Base-by-base conservation (phyloP, 2,888 invertebrate genomes). In the Fabriciana adippe region DNA sequence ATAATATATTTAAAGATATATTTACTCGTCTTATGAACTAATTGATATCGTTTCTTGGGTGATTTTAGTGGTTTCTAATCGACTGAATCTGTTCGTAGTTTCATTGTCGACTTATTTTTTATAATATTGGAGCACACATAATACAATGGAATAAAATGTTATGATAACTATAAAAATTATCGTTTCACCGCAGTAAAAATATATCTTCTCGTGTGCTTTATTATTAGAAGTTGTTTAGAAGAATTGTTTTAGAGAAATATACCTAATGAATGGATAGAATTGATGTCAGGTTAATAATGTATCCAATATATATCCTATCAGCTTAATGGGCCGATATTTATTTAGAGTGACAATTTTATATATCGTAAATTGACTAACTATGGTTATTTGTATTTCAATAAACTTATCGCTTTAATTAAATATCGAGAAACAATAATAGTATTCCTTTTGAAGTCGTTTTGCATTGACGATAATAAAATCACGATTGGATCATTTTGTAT, bases 1-100 rank as follows among this genome's bases (percentile, higher is more conserved):
- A 89, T 89, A 86, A 87, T 85, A 79, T 84, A 86, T 83, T 82
- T 81, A 81, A 85, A 86, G 16, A 86, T 86, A 85, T 89, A 89
- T 91, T 89, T 89, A 89, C 86, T 88, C 84, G 82, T 83, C 81
- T 85, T 84, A 82, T 80, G 80, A 70, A 67, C 77, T 75, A 76
- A 77, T 75, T 72, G 70, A 72, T 69, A 70, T 75, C 70, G 80
- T 86, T 86, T 82, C 78, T 65, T 61, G 63, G 21, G 55, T 71
- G 80, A 75, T 79, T 83, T 87, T 81, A 81, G 84, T 80, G 84
- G 50, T 74, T 75, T 72, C 47, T 21, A 51, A 67, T 70, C 66
- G 62, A 69, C 63, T 69, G 61, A 67, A 55, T 67, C 35, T 64
- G 59, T 68, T 67, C 55, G 48, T 67, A 67, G 62, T 66, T 67